Base-by-base conservation (phyloP, 2,888 invertebrate genomes). In the Anorthoa munda region DNA sequence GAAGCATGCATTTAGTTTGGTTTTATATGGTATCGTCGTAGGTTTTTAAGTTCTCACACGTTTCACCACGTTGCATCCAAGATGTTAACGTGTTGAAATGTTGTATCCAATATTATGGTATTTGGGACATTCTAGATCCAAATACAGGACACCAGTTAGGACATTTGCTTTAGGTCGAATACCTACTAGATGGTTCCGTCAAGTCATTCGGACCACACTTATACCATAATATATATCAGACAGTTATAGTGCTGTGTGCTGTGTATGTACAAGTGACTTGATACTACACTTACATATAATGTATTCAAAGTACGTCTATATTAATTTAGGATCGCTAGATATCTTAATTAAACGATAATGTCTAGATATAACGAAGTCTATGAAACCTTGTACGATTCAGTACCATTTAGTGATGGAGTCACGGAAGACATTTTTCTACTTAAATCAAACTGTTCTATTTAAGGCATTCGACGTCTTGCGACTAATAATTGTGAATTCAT, bases 341-440 rank as follows among this genome's bases (percentile, higher is more conserved):
- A 64, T 18, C 60, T 59, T 77, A 63, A 82, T 71, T 65, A 63
- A 68, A 66, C 46, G 55, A 26, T 53, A 71, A 65, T 60, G 9
- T 61, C 39, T 64, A 71, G 64, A 68, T 66, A 82, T 56, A 67
- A 58, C 23, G 11, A 70, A 58, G 31, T 67, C 64, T 69, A 65
- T 75, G 73, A 68, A 81, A 75, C 71, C 70, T 75, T 72, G 70
- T 69, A 70, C 63, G 68, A 65, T 76, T 79, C 76, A 70, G 71
- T 81, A 75, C 64, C 72, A 76, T 75, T 76, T 63, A 59, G 17
- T 65, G 81, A 18, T 66, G 4, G 31, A 84, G 84, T 85, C 84
- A 85, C 84, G 84, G 60, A 77, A 83, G 56, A 56, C 26, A 78
- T 85, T 81, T 84, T 82, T 80, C 60, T 84, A 66, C 58, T 58